These are phyloP conservation scores for Aphodius sticticus DNA, from an alignment of 2,888 invertebrate genomes.

Conservation along the genomic window DNA sequence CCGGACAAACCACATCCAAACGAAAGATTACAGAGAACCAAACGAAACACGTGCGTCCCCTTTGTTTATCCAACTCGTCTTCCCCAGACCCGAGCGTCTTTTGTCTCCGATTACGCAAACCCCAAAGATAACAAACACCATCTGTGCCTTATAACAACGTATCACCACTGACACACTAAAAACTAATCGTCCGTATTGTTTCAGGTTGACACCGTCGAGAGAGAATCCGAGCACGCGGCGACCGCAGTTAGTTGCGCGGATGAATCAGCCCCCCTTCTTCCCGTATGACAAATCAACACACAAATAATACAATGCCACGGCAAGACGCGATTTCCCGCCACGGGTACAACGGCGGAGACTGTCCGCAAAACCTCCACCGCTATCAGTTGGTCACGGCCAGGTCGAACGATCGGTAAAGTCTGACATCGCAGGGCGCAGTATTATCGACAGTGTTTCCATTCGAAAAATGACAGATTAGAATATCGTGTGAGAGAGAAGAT, in stretches of 20 bases:
- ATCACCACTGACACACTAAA: neutral
- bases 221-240: neutral
- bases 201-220: slow-evolving; percentile 13
- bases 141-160: neutral
- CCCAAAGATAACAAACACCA: neutral
- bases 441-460: neutral
- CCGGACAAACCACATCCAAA: neutral
- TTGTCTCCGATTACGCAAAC: neutral
- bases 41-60: neutral
- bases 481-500: neutral
- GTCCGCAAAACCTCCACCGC: slow-evolving; percentile 9
- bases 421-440: neutral
- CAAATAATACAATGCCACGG: slow-evolving; percentile 22
- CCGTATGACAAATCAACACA: slow-evolving; percentile 29
- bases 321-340: slow-evolving; percentile 21
- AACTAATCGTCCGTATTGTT: slow-evolving; percentile 5
- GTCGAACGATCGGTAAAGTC: slow-evolving; percentile 15
- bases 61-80: neutral
- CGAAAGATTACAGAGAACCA: neutral
- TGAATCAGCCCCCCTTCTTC: slow-evolving; percentile 27
- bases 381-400: slow-evolving; percentile 18
- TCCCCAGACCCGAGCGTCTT: neutral
- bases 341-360: slow-evolving; percentile 20
- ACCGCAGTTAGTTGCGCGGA: slow-evolving; percentile 12
- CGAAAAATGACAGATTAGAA: neutral